Conservation (phyloP, 1,140 invertebrate genomes). For the Bombus cullumanus region DNA sequence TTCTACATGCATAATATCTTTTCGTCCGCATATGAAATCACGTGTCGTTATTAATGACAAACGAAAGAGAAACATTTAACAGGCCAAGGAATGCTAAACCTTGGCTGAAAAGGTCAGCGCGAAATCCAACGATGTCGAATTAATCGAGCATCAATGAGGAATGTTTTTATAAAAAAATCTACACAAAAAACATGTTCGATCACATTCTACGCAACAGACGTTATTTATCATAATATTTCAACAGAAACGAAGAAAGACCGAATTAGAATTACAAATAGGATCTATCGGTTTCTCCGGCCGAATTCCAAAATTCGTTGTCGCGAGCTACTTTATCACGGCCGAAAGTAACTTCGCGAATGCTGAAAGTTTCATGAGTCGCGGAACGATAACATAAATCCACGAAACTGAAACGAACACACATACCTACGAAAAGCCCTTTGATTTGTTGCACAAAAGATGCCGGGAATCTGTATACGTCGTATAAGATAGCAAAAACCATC, state of each 20-base stretch:
- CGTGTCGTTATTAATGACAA: neutral
- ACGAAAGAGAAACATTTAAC: neutral
- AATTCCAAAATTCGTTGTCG: slow-evolving; percentile 33
- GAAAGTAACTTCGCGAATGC: slow-evolving; percentile 14
- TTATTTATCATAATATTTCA: slow-evolving; percentile 23
- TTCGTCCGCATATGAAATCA: neutral
- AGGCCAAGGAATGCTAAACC: too few species aligned
- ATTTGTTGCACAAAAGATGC: neutral
- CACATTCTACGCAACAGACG: neutral
- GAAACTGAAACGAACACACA: neutral
- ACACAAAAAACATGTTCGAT: neutral
- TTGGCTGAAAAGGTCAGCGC: too few species aligned
- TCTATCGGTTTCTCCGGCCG: neutral
- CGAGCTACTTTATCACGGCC: slow-evolving; percentile 13
- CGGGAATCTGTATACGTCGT: neutral
- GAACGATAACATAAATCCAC: neutral
- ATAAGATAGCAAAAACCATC: neutral
- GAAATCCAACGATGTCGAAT: neutral
- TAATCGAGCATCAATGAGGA: neutral
- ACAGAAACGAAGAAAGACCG: slow-evolving; percentile 17
- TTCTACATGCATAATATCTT: neutral
- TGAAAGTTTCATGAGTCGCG: neutral
- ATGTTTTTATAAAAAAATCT: neutral
- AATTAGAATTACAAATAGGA: slow-evolving; percentile 49
- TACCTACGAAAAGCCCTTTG: neutral